Conservation (phyloP, 2,888 invertebrate species). For the Melanostoma scalare region DNA sequence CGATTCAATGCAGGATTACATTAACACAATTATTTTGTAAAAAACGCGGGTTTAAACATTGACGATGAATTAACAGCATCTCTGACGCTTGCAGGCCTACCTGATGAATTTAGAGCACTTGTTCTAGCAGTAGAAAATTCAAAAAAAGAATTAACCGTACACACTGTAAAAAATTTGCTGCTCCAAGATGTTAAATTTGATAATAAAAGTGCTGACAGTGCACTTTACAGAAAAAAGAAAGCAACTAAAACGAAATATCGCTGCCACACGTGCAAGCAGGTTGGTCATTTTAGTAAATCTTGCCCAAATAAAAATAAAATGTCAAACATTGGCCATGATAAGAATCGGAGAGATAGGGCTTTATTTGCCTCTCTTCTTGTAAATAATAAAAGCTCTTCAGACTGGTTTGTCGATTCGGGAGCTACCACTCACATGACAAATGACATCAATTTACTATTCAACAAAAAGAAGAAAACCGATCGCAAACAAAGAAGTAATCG, state of each 20-base stretch:
- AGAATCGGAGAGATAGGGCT: constrained; percentile 28
- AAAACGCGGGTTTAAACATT: constrained; percentile 63
- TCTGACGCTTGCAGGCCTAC: constrained; percentile 61
- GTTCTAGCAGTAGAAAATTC: constrained; percentile 64
- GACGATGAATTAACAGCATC: constrained; percentile 65
- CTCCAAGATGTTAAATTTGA: constrained; percentile 66
- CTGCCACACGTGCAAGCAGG: constrained; percentile 52
- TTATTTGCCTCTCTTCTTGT: constrained; percentile 52
- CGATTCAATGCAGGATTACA: constrained; percentile 66
- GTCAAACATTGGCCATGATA: constrained; percentile 4
- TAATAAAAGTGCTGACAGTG: constrained; percentile 43
- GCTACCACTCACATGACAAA: constrained; percentile 53
- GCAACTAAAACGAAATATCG: constrained; percentile 16
- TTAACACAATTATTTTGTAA: constrained; percentile 71
- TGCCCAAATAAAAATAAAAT: constrained; percentile 53
- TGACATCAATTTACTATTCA: constrained; percentile 22
- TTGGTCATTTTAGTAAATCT: constrained; percentile 51
- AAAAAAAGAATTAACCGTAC: constrained; percentile 41
- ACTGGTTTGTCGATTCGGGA: constrained; percentile 57
- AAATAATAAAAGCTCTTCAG: constrained; percentile 40
- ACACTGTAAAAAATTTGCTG: constrained; percentile 52
- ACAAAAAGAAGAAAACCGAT: constrained; percentile 14
- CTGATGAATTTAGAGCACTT: constrained; percentile 49
- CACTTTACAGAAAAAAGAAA: constrained; percentile 41
- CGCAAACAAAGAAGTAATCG: constrained; percentile 44